Evolutionary conservation across 2,797 vertebrate species (phyloP), one percentile per base, ranked within the genome.

Genomic region (Dryobates pubescens): DNA sequence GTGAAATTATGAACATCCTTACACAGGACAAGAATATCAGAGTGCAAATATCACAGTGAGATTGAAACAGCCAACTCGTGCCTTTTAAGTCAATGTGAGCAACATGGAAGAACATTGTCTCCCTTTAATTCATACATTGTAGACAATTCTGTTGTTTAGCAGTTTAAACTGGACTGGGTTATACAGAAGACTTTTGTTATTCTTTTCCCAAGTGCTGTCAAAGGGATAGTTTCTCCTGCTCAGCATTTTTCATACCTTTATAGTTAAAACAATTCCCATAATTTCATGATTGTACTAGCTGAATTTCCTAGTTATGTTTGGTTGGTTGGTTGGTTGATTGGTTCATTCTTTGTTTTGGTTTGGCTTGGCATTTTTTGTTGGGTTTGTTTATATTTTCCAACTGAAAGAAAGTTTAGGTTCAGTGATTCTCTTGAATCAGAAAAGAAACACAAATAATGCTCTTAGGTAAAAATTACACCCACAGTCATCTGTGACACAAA

Each of bases 381-480:
- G 4, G 5, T 49, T 34, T 86, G 26, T 19, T 19, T 18, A 7
- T 45, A 45, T 67, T 86, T 64, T 61, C 65, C 90, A 41, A 80
- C 80, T 10, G 7, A 20, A 59, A 38, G 7, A 17, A 67, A 23
- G 17, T 67, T 53, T 63, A 67, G 32, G 5, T 49, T 58, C 18
- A 67, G 32, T 81, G 56, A 2, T 34, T 81, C n/a, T 86, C 86
- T 72, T 89, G 61, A 49, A 22, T 58, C 7, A 63, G 12, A 12
- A 58, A 5, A 69, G 23, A 67, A 68, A 59, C 23, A 45, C 74
- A 93, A 92, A 93, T 70, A 94, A 86, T 5, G 6, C 2, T 9
- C 24, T 93, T 20, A n/a, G 32, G 69, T 95, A 94, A 93, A 88
- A 96, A 92, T 68, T 87, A 73, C 47, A 74, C 67, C 51, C 47